Percentiles rank a stretch among this genome's conserved stretches.
These are phyloP conservation scores for Torymus auratus DNA, from an alignment of 2,888 invertebrate species.

Conservation along the genomic window DNA sequence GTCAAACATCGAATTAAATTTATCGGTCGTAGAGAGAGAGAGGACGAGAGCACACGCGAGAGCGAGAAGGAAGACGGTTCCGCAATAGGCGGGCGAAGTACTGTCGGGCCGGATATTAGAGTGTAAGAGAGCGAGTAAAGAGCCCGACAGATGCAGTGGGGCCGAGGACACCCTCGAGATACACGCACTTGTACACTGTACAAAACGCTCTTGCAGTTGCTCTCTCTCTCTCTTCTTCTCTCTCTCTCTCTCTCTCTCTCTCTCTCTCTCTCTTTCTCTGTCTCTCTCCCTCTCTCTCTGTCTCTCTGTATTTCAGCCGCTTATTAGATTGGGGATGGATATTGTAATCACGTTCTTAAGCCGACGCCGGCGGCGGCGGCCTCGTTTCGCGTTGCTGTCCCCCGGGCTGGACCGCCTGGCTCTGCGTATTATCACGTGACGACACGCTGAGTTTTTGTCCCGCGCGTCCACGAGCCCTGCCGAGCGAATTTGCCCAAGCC, in stretches of 20 bases:
- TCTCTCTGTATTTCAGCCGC: slow-evolving; percentile 60
- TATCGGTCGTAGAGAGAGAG: slow-evolving; percentile 29
- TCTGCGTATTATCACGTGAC: neutral
- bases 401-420: neutral
- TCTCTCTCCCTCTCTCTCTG: too few species aligned
- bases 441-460: slow-evolving; percentile 54
- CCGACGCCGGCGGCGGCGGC: slow-evolving; percentile 29
- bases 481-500: slow-evolving; percentile 16
- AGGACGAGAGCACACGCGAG: slow-evolving; percentile 16
- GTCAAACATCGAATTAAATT: slow-evolving; percentile 54
- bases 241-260: neutral
- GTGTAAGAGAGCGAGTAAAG: neutral
- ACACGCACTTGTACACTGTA: slow-evolving; percentile 23
- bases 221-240: too few species aligned
- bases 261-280: too few species aligned
- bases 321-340: slow-evolving; percentile 69
- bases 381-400: slow-evolving; percentile 20
- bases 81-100: too few species aligned
- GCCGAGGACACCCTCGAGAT: slow-evolving; percentile 62
- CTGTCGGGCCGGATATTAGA: too few species aligned
- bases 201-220: neutral
- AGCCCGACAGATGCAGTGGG: slow-evolving; percentile 64
- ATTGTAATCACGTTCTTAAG: slow-evolving; percentile 71
- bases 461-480: slow-evolving; percentile 3
- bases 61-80: neutral